phyloP scores from a whole-genome alignment of 2,113 vertebrate genomes.

The Chaenocephalus aceratus region DNA sequence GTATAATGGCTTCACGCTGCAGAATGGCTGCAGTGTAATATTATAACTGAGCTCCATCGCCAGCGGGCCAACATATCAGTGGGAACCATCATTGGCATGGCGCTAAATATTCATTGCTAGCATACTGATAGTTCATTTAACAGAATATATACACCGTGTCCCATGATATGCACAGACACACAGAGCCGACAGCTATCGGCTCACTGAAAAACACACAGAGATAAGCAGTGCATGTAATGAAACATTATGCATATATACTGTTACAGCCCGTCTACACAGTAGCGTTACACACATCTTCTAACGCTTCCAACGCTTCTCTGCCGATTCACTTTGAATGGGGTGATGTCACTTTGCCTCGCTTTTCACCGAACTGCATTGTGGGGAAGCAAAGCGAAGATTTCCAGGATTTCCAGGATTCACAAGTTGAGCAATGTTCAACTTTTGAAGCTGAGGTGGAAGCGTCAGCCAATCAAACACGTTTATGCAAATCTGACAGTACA shows the following conservation, averaged over 20 bases:
- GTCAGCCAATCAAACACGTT: no score
- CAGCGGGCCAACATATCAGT: constrained; percentile 53
- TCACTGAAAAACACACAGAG: neutral
- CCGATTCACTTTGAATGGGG: no score
- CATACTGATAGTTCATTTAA: constrained; percentile 47
- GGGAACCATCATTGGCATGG: constrained; percentile 43
- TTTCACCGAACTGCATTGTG: no score
- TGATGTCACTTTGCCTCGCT: no score
- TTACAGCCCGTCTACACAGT: no score
- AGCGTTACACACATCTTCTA: no score
- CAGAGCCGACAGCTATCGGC: constrained; percentile 10
- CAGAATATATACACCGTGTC: constrained; percentile 42
- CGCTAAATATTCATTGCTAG: constrained; percentile 60
- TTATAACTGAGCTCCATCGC: constrained; percentile 52
- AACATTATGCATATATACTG: neutral
- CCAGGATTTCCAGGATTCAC: no score
- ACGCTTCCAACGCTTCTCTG: no score
- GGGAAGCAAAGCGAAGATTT: no score
- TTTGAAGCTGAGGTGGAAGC: no score
- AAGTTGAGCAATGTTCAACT: no score
- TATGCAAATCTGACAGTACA: no score
- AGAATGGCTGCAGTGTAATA: constrained; percentile 46
- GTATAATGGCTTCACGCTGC: constrained; percentile 47
- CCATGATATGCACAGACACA: constrained; percentile 16
- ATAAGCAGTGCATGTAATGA: neutral